Base-by-base conservation (phyloP, 2,888 invertebrate species). In the Sisyra nigra region DNA sequence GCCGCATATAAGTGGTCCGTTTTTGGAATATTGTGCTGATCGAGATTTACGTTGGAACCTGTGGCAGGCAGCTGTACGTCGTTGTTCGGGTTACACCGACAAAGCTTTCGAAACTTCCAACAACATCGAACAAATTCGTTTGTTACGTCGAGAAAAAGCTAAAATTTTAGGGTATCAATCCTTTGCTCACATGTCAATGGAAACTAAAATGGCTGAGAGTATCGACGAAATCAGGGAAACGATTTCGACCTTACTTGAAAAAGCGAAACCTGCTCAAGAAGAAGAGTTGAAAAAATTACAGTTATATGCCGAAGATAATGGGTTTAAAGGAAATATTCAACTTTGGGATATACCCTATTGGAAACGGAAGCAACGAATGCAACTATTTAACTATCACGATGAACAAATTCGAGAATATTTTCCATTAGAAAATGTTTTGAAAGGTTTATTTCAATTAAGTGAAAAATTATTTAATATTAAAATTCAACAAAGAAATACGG, bases 301-400 rank as follows among this genome's bases (percentile, higher is more conserved):
- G 52, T 63, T 73, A 35, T 94, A 84, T 64, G 86, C 87, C 4
- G 17, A 15, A 15, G 57, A 61, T 1, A 73, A 77, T 41, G 68
- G 76, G 54, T 84, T 84, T 53, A 66, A 73, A 35, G 69, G 71
- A 6, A 51, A 58, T 7, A 59, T 92, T 15, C 76, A 84, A 51
- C 66, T 76, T 39, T 93, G 85, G 78, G 96, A 96, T 61, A 68
- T 94, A 37, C 74, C 82, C 2, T 96, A 82, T 57, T 96, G 89
- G 87, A 72, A 78, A 52, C 71, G 85, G 50, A 81, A 83, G 57
- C 84, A 88, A 50, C 69, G 73, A 49, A 67, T 69, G 54, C 64
- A 72, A 0, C 56, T 80, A 8, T 81, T 72, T 54, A 70, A 75
- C 42, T 73, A 77, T 49, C 75, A 83, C 53, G 83, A 86, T 50